Evolutionary conservation across 2,113 vertebrate species (phyloP).

Genomic region (Helogale parvula): DNA sequence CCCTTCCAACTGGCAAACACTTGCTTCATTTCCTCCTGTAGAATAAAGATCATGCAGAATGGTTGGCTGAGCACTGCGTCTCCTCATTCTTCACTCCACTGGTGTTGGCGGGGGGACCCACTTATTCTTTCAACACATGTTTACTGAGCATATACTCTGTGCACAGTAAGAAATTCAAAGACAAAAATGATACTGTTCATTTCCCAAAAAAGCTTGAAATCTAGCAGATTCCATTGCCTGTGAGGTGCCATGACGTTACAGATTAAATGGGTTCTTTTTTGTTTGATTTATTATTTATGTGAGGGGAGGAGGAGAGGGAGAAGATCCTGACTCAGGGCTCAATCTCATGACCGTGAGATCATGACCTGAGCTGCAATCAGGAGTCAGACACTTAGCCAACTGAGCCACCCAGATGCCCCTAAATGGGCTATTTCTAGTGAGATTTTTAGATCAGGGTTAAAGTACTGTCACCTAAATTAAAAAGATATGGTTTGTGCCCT

Average conservation of each 20-base stretch:
- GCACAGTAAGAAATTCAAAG: neutral
- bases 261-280: neutral
- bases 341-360: too few relatives aligned
- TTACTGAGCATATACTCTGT: neutral
- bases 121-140: neutral
- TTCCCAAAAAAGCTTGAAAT: neutral
- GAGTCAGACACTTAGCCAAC: too few relatives aligned
- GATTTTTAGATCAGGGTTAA: neutral
- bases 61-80: neutral
- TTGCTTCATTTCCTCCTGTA: slow-evolving; percentile 65
- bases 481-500: neutral
- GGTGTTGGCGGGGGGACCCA: neutral
- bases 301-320: too few relatives aligned
- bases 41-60: neutral
- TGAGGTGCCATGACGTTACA: neutral
- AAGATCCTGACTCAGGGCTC: too few relatives aligned
- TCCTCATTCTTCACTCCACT: neutral
- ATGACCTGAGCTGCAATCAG: too few relatives aligned
- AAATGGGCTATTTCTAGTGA: neutral
- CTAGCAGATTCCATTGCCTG: neutral
- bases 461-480: neutral
- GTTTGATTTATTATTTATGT: too few relatives aligned
- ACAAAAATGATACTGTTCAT: neutral
- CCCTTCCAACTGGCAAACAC: slow-evolving; percentile 67
- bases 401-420: too few relatives aligned